Conservation (phyloP, 1,140 invertebrate species). For the Drosophila elegans region DNA sequence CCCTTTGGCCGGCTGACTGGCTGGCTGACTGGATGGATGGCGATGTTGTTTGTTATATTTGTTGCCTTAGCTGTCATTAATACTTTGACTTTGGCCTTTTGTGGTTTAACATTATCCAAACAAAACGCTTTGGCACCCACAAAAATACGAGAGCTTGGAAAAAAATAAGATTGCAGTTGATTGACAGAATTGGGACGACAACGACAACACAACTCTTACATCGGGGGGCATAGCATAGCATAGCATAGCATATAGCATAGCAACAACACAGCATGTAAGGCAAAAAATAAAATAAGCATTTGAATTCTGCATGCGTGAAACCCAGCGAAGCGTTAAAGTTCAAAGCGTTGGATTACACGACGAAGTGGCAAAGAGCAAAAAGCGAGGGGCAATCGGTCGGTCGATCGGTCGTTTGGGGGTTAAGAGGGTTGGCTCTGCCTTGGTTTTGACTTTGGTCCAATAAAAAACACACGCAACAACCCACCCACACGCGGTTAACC, state of each 20-base stretch:
- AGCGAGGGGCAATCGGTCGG: not conserved
- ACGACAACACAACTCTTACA: conserved; percentile 49
- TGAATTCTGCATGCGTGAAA: conserved; percentile 83
- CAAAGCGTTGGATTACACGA: conserved; percentile 76
- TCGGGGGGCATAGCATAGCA: conserved; percentile 24
- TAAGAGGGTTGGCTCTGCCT: conserved; percentile 37
- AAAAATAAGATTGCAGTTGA: conserved; percentile 67
- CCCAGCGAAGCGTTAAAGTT: conserved; percentile 82
- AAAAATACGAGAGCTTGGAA: conserved; percentile 60
- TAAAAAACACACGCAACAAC: not conserved
- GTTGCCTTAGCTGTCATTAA: conserved; percentile 54
- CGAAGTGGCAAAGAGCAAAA: conserved; percentile 41
- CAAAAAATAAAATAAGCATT: conserved; percentile 47
- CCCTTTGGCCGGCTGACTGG: conserved; percentile 35
- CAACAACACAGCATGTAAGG: conserved; percentile 18
- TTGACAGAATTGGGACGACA: conserved; percentile 80
- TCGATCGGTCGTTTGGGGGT: not conserved
- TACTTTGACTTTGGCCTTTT: conserved; percentile 82
- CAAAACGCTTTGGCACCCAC: conserved; percentile 82
- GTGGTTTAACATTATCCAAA: conserved; percentile 78
- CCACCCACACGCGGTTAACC: conserved; percentile 8
- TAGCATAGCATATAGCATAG: conserved; percentile 1
- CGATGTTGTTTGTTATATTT: conserved; percentile 23
- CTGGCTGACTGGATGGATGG: conserved; percentile 4
- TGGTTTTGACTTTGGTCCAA: conserved; percentile 70